These are phyloP conservation scores for Poecilia velifera DNA, from an alignment of 2,797 vertebrate species.

Conservation along the genomic window DNA sequence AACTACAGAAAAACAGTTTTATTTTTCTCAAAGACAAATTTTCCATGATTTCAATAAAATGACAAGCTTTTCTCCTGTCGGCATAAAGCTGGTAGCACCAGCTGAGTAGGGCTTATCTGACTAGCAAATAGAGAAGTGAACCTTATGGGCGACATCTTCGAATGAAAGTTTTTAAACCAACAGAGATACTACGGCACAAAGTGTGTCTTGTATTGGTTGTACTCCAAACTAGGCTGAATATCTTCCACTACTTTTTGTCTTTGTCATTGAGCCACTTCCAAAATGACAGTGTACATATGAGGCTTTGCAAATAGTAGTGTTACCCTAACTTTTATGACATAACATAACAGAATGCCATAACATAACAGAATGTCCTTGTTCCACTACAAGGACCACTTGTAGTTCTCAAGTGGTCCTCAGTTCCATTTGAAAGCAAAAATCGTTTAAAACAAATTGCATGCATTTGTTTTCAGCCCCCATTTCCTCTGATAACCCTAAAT, in stretches of 20 bases:
- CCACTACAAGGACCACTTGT: too few species aligned
- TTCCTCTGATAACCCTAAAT: background rate
- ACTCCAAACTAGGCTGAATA: background rate
- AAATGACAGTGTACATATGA: background rate
- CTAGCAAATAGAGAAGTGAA: background rate
- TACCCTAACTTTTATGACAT: background rate
- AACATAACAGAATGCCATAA: background rate
- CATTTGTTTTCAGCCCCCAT: background rate
- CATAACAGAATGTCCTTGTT: background rate
- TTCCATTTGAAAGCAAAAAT: background rate
- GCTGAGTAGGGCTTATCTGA: background rate
- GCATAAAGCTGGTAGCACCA: background rate
- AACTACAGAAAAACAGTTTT: background rate
- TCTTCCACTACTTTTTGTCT: background rate
- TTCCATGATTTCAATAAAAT: background rate
- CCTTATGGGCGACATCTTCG: background rate
- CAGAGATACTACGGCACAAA: background rate
- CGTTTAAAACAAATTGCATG: background rate
- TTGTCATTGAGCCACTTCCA: background rate
- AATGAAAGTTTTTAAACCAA: background rate
- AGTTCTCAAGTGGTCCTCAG: background rate
- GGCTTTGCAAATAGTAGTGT: background rate
- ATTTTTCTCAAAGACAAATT: background rate
- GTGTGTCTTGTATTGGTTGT: background rate
- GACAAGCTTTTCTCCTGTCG: background rate